A percentile compares a stretch with the other conserved stretches of the same genome.
Evolutionary conservation across 2,113 vertebrate species (phyloP).

Genomic region (Alosa alosa): DNA sequence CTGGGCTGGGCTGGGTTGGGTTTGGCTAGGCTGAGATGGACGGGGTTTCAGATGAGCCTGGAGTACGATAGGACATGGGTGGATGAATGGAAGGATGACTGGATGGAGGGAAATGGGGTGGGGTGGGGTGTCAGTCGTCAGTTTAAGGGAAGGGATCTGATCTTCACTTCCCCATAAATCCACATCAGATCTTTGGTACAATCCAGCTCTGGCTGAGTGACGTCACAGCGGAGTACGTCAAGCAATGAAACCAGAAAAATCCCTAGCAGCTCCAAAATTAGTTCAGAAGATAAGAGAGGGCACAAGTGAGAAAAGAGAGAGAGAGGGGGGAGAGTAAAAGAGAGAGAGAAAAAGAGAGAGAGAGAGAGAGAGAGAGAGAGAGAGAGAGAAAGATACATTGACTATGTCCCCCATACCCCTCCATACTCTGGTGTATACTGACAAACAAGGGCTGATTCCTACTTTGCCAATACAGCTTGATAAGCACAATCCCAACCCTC

Average conservation of each 20-base stretch:
- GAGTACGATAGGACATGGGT: background rate
- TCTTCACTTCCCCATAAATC: conserved; percentile 56
- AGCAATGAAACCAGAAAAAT: conserved; percentile 45
- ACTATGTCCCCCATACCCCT: background rate
- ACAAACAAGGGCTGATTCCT: background rate
- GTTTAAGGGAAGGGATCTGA: conserved; percentile 41
- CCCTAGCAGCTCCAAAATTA: conserved; percentile 48
- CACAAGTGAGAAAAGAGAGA: background rate
- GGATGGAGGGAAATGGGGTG: background rate
- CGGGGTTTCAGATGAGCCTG: background rate
- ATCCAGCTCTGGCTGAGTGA: conserved; percentile 51
- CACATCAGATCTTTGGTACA: conserved; percentile 72
- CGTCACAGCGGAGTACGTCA: conserved; percentile 49
- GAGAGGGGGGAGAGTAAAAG: background rate
- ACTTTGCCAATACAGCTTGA: background rate
- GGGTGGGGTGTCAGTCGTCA: background rate
- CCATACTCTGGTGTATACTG: background rate
- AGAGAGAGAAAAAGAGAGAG: background rate
- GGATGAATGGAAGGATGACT: background rate
- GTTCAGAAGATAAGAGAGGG: background rate
- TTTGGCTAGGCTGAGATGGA: background rate
- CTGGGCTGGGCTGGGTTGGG: background rate
- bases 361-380: background rate
- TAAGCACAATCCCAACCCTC: background rate
- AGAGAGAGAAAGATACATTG: background rate